Base-by-base conservation (phyloP, 2,888 invertebrate genomes). In the Cordilura impudica region DNA sequence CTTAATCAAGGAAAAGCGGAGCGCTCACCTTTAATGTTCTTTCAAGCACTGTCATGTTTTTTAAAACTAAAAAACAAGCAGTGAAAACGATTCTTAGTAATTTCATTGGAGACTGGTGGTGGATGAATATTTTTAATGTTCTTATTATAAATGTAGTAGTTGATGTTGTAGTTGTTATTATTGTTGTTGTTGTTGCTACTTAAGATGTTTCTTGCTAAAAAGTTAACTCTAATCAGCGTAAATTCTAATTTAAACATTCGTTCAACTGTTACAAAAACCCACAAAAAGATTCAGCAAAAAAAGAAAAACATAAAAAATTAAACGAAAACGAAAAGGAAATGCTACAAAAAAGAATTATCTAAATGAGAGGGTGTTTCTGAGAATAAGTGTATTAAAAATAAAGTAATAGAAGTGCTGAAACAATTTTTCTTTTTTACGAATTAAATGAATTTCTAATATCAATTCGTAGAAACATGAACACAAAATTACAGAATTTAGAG, bases 151-250 rank as follows among this genome's bases (percentile, higher is more conserved):
- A n/a, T n/a, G n/a, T n/a, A n/a, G n/a, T n/a, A n/a, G n/a, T n/a
- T n/a, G n/a, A n/a, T n/a, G n/a, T n/a, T n/a, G n/a, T n/a, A n/a
- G n/a, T n/a, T 66, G 53, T 53, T 49, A 23, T 18, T 23, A 19
- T 39, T 53, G 35, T 39, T 2, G 35, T n/a, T 39, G 35, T n/a
- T 39, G 5, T 2, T n/a, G n/a, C 4, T 39, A 39, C 35, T 39
- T n/a, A n/a, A n/a, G 35, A n/a, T n/a, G 35, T 26, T n/a, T 73
- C 51, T 35, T 71, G 67, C 53, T 74, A 35, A 76, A 78, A 78
- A 80, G 69, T 63, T 51, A 79, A 81, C 73, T 81, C 81, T 81
- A 83, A 83, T 83, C 83, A 81, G 82, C 81, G 74, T 82, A 81
- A 79, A 83, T 82, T 82, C 71, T 78, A 82, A 82, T 83, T 83